phyloP scores from a whole-genome alignment of 2,797 vertebrate species.

The Danio aesculapii region DNA sequence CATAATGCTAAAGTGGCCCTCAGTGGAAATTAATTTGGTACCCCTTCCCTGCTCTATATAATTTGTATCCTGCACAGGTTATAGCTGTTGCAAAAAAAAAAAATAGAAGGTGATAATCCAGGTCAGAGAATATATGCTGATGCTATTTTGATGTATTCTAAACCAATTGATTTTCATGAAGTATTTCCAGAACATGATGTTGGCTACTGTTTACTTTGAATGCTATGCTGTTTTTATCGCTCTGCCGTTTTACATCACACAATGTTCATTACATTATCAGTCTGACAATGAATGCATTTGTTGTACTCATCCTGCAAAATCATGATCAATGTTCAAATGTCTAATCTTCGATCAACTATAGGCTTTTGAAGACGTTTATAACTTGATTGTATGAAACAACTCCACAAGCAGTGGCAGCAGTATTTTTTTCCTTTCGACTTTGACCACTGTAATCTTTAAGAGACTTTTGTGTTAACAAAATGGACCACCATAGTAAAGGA shows the following conservation, averaged over 20 bases:
- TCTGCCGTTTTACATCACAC: background rate
- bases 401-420: too few relatives aligned
- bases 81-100: background rate
- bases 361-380: background rate
- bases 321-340: background rate
- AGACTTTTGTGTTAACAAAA: background rate
- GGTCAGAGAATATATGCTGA: background rate
- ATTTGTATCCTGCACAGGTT: too few relatives aligned
- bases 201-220: background rate
- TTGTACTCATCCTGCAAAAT: background rate
- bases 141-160: background rate
- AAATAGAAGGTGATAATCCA: background rate
- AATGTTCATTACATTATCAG: background rate
- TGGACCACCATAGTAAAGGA: background rate
- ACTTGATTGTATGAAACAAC: background rate
- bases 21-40: too few relatives aligned
- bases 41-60: too few relatives aligned
- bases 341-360: background rate
- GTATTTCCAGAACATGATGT: background rate
- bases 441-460: background rate
- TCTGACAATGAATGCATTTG: background rate
- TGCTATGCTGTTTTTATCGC: too few relatives aligned
- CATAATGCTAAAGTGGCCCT: too few relatives aligned
- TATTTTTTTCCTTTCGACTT: background rate
- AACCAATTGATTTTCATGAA: background rate